These are phyloP conservation scores for Eledona agricola DNA, from an alignment of 2,888 invertebrate genomes.

Conservation along the genomic window DNA sequence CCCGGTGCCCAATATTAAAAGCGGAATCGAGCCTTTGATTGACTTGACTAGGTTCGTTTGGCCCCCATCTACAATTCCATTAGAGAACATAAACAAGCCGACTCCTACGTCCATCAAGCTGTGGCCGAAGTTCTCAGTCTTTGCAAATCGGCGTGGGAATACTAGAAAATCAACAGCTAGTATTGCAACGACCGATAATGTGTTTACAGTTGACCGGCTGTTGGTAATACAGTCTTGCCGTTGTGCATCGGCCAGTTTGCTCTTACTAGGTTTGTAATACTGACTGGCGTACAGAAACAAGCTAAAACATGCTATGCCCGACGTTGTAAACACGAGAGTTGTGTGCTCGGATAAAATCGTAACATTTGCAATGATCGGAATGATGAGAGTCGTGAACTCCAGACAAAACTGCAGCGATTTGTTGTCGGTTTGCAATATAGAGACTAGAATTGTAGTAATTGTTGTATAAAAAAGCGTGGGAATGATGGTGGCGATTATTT, in stretches of 20 bases:
- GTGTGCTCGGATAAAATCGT: constrained; percentile 65
- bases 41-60: constrained; percentile 53
- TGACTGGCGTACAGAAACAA: constrained; percentile 9
- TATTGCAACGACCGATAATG: constrained; percentile 83
- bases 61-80: constrained; percentile 74
- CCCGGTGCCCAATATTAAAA: constrained; percentile 70
- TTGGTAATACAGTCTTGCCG: constrained; percentile 68
- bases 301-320: constrained; percentile 1
- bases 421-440: constrained; percentile 40
- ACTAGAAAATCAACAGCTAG: constrained; percentile 92
- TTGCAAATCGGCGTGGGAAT: constrained; percentile 87
- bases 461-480: constrained; percentile 56
- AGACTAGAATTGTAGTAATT: constrained; percentile 51
- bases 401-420: constrained; percentile 53
- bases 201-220: constrained; percentile 74
- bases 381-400: constrained; percentile 68
- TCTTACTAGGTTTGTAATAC: background rate
- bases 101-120: constrained; percentile 97
- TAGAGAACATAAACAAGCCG: constrained; percentile 83
- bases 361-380: constrained; percentile 67
- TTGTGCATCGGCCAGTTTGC: background rate
- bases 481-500: constrained; percentile 61
- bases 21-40: constrained; percentile 61
- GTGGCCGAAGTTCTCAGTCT: constrained; percentile 86
- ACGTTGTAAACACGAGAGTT: no score